These are phyloP conservation scores for Progne subis DNA, from an alignment of 2,113 vertebrate genomes.

Conservation along the genomic window DNA sequence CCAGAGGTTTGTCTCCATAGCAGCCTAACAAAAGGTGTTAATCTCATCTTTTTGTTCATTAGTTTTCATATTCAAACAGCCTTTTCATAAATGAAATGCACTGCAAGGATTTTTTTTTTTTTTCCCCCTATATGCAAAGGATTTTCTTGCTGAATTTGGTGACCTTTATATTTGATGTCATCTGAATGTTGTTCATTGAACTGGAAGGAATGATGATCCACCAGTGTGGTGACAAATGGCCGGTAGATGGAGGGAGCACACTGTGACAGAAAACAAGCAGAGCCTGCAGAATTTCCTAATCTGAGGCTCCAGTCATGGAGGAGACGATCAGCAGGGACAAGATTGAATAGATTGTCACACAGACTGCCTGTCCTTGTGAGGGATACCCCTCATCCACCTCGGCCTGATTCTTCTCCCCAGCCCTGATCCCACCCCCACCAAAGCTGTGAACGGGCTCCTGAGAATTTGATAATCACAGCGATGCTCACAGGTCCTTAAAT, in stretches of 20 bases:
- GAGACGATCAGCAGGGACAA: not conserved
- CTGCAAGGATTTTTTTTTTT: not conserved
- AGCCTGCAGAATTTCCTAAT: not conserved
- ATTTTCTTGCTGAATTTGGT: not conserved
- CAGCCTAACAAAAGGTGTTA: not conserved
- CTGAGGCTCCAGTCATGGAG: not conserved
- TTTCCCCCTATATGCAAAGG: not conserved
- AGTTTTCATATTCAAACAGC: not conserved
- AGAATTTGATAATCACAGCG: not conserved
- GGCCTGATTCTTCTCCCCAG: not conserved
- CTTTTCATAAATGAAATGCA: not conserved
- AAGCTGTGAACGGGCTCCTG: not conserved
- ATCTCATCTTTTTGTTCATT: not conserved
- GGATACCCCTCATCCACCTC: not conserved
- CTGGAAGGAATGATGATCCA: not conserved
- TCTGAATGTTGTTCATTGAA: not conserved
- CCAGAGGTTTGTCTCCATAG: not conserved
- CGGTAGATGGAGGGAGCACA: constrained; percentile 13
- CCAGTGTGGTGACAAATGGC: not conserved
- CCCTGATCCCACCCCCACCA: not conserved
- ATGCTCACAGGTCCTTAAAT: not conserved
- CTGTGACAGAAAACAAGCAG: not conserved
- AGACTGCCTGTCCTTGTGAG: not conserved
- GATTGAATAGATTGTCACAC: not conserved
- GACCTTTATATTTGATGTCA: not conserved